Evolutionary conservation across 2,797 vertebrate genomes (phyloP).

Genomic region (Lindbergichthys nudifrons): DNA sequence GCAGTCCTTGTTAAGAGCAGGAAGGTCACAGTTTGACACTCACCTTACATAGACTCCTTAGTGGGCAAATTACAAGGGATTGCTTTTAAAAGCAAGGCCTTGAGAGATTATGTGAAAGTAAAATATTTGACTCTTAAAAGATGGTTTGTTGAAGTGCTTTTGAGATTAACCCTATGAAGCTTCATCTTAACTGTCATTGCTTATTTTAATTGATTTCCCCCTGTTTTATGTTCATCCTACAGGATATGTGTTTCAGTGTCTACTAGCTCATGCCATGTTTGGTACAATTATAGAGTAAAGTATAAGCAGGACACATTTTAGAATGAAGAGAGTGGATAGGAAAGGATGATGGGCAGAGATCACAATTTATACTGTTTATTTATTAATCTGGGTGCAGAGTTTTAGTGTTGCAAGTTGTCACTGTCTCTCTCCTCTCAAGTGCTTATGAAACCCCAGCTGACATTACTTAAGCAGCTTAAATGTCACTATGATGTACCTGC

Average conservation of each 20-base stretch:
- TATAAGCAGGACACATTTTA: slow-evolving; percentile 1
- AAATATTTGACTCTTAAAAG: not conserved
- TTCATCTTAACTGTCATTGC: not conserved
- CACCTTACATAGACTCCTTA: slow-evolving; percentile 32
- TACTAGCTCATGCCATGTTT: slow-evolving; percentile 2
- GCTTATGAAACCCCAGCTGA: slow-evolving; percentile 28
- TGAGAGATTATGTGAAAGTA: not conserved
- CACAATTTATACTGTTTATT: slow-evolving; percentile 19
- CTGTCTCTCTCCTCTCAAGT: slow-evolving; percentile 41
- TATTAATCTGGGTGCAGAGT: slow-evolving; percentile 17
- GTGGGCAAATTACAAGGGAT: slow-evolving; percentile 25
- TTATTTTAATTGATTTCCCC: not conserved
- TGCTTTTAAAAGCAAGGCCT: slow-evolving; percentile 19
- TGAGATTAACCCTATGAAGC: not conserved
- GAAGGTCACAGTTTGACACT: slow-evolving; percentile 57
- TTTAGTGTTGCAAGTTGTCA: slow-evolving; percentile 35
- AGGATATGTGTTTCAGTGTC: not conserved
- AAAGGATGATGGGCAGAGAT: slow-evolving; percentile 7
- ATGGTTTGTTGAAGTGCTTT: not conserved
- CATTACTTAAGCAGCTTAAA: slow-evolving; percentile 27
- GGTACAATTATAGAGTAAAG: not conserved
- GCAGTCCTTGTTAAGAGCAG: slow-evolving; percentile 63
- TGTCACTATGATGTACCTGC: slow-evolving; percentile 9
- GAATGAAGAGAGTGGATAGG: not conserved
- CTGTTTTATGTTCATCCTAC: not conserved